Evolutionary conservation across 2,888 invertebrate genomes (phyloP).

Genomic region (Lingula anatina): DNA sequence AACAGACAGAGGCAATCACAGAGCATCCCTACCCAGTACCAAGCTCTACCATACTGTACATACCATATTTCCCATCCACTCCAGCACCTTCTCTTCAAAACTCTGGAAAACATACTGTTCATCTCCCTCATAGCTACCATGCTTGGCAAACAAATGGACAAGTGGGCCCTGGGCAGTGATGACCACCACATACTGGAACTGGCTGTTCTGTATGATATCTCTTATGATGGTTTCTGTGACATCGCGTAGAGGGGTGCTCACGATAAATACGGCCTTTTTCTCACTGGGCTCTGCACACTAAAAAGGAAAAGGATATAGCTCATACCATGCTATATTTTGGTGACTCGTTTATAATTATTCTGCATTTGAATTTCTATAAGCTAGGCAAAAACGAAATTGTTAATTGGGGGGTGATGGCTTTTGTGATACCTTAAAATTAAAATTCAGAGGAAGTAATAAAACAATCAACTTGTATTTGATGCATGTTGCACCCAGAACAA

Average conservation of each 20-base stretch:
- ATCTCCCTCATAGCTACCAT: constrained; percentile 48
- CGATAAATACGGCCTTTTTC: constrained; percentile 58
- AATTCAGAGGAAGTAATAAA: too few species aligned
- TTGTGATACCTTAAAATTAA: too few species aligned
- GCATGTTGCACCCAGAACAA: too few species aligned
- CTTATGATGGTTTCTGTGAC: constrained; percentile 59
- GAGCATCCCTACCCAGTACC: not conserved
- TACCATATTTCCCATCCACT: constrained; percentile 63
- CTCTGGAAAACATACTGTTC: constrained; percentile 39
- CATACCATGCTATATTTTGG: too few species aligned
- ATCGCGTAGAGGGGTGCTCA: constrained; percentile 59
- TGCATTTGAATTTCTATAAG: too few species aligned
- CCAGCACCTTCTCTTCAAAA: constrained; percentile 53
- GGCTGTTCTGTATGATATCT: constrained; percentile 61
- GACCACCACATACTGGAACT: constrained; percentile 61
- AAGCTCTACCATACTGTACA: not conserved
- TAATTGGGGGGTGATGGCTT: too few species aligned
- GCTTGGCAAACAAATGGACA: constrained; percentile 56
- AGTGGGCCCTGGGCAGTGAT: constrained; percentile 60
- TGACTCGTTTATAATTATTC: too few species aligned
- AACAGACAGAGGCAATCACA: not conserved
- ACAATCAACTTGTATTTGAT: too few species aligned
- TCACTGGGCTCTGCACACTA: constrained; percentile 49
- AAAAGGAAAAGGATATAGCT: constrained; percentile 8
- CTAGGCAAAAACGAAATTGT: too few species aligned